Evolutionary conservation across 1,140 invertebrate genomes (phyloP).

Genomic region (Brachionus koreanus): DNA sequence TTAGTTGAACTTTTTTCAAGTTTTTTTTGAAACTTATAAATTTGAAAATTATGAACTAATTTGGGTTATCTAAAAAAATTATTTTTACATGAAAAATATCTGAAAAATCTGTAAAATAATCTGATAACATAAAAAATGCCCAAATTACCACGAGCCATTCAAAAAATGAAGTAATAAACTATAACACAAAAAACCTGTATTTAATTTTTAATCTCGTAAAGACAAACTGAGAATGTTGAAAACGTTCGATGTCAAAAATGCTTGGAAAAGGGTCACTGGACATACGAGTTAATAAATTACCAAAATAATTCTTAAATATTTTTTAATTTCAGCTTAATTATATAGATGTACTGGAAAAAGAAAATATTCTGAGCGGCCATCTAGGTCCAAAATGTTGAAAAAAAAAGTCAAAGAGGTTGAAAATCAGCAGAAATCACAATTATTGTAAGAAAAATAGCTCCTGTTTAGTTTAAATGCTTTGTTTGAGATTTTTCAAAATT

Average conservation of each 20-base stretch:
- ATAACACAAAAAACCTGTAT: background rate
- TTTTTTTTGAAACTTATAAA: background rate
- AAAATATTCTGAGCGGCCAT: slow-evolving; percentile 76
- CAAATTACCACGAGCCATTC: background rate
- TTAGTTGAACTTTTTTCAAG: background rate
- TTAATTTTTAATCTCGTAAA: background rate
- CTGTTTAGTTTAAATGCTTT: background rate
- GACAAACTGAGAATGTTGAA: slow-evolving; percentile 48
- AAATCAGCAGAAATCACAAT: slow-evolving; percentile 48
- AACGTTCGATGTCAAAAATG: slow-evolving; percentile 80
- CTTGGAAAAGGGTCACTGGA: slow-evolving; percentile 83
- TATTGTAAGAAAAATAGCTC: background rate
- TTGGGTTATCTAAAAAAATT: background rate
- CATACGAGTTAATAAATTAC: slow-evolving; percentile 65
- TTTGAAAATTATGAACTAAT: background rate
- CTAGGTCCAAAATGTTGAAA: slow-evolving; percentile 73
- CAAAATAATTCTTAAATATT: background rate
- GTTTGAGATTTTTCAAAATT: background rate
- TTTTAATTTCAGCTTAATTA: background rate
- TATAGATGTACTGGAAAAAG: slow-evolving; percentile 73
- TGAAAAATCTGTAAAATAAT: background rate
- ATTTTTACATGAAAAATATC: background rate
- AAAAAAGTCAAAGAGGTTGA: slow-evolving; percentile 65
- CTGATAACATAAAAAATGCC: background rate
- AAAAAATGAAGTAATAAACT: slow-evolving; percentile 18